Percentiles rank a stretch among this genome's conserved stretches.
Conservation (phyloP, 2,888 invertebrate genomes). For the Tetheella fluctuosa region DNA sequence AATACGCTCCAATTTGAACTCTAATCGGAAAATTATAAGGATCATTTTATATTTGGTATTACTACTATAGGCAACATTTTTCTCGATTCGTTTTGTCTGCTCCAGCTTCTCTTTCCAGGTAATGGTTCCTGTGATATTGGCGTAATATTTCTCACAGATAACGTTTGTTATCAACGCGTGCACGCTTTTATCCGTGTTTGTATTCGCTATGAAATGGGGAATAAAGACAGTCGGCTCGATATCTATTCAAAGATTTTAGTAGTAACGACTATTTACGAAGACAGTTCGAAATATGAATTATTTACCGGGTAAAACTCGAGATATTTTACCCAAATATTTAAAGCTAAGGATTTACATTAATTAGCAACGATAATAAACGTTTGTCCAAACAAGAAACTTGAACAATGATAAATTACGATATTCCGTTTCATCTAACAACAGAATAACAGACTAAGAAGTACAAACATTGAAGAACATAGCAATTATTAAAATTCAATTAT, state of each 20-base stretch:
- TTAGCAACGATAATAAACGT: slow-evolving; percentile 3
- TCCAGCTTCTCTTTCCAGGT: slow-evolving; percentile 58
- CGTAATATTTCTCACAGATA: slow-evolving; percentile 71
- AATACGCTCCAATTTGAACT: slow-evolving; percentile 40
- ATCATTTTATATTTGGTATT: slow-evolving; percentile 27
- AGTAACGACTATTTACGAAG: neutral
- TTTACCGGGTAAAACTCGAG: neutral
- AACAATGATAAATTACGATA: slow-evolving; percentile 5
- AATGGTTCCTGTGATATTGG: slow-evolving; percentile 69
- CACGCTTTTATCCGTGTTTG: slow-evolving; percentile 58
- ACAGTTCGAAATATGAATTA: neutral
- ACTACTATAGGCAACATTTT: slow-evolving; percentile 51
- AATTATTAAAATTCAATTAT: slow-evolving; percentile 18
- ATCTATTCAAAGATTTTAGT: neutral
- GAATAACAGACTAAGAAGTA: neutral
- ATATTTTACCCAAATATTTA: no score
- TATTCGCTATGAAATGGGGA: slow-evolving; percentile 36
- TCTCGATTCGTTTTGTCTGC: slow-evolving; percentile 65
- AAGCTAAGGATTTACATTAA: neutral
- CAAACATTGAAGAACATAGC: slow-evolving; percentile 7
- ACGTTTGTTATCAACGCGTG: slow-evolving; percentile 67
- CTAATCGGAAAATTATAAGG: slow-evolving; percentile 32
- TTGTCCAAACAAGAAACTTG: slow-evolving; percentile 3
- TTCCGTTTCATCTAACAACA: neutral
- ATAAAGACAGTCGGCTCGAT: neutral